Conservation (phyloP, 2,888 invertebrate genomes). For the Aplocera efformata region DNA sequence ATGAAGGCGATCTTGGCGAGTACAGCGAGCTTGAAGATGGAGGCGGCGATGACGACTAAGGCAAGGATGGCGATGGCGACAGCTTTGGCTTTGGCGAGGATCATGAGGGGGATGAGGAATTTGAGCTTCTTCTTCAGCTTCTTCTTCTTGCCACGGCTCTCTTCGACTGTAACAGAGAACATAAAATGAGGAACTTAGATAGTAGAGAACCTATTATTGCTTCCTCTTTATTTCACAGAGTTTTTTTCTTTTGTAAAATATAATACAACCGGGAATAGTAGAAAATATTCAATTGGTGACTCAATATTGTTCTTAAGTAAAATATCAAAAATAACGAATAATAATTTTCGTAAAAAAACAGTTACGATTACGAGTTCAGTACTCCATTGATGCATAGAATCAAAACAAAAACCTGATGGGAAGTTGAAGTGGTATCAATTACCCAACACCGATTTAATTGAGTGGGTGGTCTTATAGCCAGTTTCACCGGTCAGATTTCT, state of each 20-base stretch:
- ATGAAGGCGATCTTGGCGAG: slow-evolving; percentile 88
- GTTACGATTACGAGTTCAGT: too few species aligned
- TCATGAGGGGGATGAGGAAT: slow-evolving; percentile 72
- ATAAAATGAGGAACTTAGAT: not conserved
- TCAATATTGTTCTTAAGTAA: not conserved
- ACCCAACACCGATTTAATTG: slow-evolving; percentile 18
- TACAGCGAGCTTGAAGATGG: slow-evolving; percentile 86
- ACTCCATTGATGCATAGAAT: too few species aligned
- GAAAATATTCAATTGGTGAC: not conserved
- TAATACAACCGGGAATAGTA: not conserved
- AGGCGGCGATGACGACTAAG: slow-evolving; percentile 83
- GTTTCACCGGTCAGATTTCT: slow-evolving; percentile 19
- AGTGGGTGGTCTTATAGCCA: slow-evolving; percentile 20
- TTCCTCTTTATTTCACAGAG: too few species aligned
- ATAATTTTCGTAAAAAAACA: too few species aligned
- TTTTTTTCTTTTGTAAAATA: too few species aligned
- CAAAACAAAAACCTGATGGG: not conserved
- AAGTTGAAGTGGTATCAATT: slow-evolving; percentile 9
- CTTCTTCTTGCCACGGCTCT: slow-evolving; percentile 87
- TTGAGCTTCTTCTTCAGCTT: slow-evolving; percentile 80
- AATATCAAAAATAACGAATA: too few species aligned
- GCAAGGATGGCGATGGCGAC: slow-evolving; percentile 83
- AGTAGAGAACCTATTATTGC: not conserved
- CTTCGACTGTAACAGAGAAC: slow-evolving; percentile 50
- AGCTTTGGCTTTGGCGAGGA: slow-evolving; percentile 84